A percentile compares a stretch with the other conserved stretches of the same genome.
Evolutionary conservation across 2,797 vertebrate genomes (phyloP).

Genomic region (Pitangus sulphuratus): DNA sequence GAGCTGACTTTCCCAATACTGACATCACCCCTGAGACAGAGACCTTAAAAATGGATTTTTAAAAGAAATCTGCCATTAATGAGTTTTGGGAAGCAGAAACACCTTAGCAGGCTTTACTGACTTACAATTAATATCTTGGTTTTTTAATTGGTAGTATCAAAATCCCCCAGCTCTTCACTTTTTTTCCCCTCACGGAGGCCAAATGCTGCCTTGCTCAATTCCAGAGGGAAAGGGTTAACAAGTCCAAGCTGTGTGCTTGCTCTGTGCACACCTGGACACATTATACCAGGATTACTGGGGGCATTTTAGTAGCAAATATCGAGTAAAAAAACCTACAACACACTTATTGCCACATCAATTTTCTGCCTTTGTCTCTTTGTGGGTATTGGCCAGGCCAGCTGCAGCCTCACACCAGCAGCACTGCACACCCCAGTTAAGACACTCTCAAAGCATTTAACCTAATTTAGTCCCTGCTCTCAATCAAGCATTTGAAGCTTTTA

Average conservation of each 20-base stretch:
- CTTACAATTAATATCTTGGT: background rate
- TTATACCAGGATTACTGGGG: background rate
- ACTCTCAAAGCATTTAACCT: background rate
- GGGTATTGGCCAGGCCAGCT: background rate
- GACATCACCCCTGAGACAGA: background rate
- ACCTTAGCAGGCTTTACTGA: background rate
- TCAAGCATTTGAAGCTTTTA: background rate
- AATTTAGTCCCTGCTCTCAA: background rate
- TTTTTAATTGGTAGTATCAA: too few relatives aligned
- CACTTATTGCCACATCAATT: background rate
- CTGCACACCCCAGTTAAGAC: background rate
- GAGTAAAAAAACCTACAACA: background rate
- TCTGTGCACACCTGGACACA: fast-evolving
- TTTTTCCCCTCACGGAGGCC: background rate
- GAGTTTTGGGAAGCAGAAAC: background rate
- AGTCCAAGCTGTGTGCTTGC: background rate
- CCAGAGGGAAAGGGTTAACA: background rate
- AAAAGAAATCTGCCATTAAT: background rate
- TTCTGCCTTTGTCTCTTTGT: background rate
- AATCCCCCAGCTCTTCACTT: background rate
- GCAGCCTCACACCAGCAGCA: background rate
- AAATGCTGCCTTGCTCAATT: background rate
- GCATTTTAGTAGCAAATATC: background rate
- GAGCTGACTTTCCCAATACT: background rate
- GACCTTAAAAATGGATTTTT: fast-evolving